phyloP scores from a whole-genome alignment of 2,113 vertebrate genomes.

The Onychostoma macrolepis region DNA sequence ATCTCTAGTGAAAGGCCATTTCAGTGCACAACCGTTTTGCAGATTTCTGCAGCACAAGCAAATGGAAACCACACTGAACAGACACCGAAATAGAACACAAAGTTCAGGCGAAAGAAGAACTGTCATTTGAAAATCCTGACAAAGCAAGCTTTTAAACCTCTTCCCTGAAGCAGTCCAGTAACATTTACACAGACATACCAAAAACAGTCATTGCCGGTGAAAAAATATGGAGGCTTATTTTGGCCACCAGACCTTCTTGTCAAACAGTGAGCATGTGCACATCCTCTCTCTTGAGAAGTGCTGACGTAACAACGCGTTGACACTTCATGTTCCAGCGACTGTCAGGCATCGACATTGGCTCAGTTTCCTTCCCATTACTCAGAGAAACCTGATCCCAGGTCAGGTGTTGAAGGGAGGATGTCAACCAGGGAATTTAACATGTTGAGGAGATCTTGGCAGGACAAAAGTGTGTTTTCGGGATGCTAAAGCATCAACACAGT shows the following conservation, averaged over 20 bases:
- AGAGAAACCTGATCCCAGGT: constrained; percentile 13
- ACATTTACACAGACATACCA: constrained; percentile 26
- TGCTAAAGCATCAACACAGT: constrained; percentile 12
- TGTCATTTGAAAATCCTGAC: constrained; percentile 24
- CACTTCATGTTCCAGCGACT: constrained; percentile 22
- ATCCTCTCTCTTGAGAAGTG: constrained; percentile 13
- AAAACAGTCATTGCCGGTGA: constrained; percentile 18
- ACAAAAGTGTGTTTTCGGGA: background rate
- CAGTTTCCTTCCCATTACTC: too few relatives aligned
- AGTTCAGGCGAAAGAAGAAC: constrained; percentile 39
- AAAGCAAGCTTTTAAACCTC: constrained; percentile 23
- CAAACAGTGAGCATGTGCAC: constrained; percentile 47
- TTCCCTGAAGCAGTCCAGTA: constrained; percentile 18
- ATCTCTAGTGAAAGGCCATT: constrained; percentile 37
- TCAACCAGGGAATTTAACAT: constrained; percentile 43
- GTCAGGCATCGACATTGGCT: background rate
- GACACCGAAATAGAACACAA: constrained; percentile 38
- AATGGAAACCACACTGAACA: constrained; percentile 41
- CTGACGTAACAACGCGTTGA: constrained; percentile 18
- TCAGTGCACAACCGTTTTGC: constrained; percentile 39
- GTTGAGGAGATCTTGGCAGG: constrained; percentile 39
- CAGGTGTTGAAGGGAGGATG: constrained; percentile 25
- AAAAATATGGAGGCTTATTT: constrained; percentile 42
- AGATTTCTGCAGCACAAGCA: constrained; percentile 28
- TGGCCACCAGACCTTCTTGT: constrained; percentile 14